These are phyloP conservation scores for Anoura caudifer DNA, from an alignment of 2,113 vertebrate genomes.

Conservation along the genomic window DNA sequence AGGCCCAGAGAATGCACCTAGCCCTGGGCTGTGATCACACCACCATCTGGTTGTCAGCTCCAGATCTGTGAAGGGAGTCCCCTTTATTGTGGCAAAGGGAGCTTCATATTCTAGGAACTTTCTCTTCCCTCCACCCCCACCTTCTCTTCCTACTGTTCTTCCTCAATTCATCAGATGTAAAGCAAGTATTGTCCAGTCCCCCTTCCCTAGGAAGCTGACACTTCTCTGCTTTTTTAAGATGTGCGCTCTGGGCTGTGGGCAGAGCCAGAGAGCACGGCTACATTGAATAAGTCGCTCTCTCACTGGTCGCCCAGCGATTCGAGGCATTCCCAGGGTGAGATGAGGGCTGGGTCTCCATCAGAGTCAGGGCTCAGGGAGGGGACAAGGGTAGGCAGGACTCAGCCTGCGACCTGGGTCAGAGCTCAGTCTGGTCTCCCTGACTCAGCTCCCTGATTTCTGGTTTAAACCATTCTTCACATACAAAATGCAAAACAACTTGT, in stretches of 20 bases:
- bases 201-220: not conserved
- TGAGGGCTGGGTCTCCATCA: not conserved
- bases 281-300: not conserved
- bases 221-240: not conserved
- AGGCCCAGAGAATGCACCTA: not conserved
- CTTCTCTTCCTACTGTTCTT: not conserved
- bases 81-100: not conserved
- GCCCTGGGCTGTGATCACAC: not conserved
- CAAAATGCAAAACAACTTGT: not conserved
- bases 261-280: not conserved
- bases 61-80: not conserved
- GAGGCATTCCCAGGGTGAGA: not conserved
- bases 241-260: not conserved
- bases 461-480: not conserved
- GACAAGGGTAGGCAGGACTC: not conserved
- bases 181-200: not conserved
- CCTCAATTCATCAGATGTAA: not conserved
- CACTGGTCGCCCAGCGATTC: not conserved
- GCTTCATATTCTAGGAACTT: not conserved
- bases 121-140: not conserved
- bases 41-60: not conserved
- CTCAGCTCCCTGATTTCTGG: not conserved
- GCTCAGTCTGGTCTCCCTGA: not conserved
- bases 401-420: not conserved
- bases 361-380: not conserved